phyloP scores from a whole-genome alignment of 2,888 invertebrate species.

The Ophraella communa region DNA sequence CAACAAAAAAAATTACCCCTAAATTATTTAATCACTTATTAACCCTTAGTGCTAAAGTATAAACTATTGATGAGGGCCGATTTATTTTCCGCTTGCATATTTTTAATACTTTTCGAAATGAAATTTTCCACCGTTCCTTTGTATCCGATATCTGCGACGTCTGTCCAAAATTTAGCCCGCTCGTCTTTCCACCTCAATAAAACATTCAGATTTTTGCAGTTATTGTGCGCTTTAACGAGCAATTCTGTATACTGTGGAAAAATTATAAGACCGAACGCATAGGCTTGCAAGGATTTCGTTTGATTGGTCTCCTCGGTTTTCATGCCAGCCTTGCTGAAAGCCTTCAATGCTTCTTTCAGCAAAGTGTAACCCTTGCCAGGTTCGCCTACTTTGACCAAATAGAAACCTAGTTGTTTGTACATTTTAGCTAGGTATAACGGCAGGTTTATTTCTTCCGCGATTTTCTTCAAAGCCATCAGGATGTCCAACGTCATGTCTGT shows the following conservation, averaged over 20 bases:
- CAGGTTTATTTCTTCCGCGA: constrained; percentile 42
- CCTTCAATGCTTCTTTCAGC: constrained; percentile 49
- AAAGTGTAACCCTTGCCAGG: constrained; percentile 49
- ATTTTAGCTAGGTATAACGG: constrained; percentile 51
- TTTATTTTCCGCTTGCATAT: background rate
- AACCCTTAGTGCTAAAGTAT: too few relatives aligned
- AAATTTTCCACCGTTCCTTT: background rate
- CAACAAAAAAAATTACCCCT: too few relatives aligned
- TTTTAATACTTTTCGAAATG: background rate
- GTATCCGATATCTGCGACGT: background rate
- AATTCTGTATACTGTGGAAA: constrained; percentile 47
- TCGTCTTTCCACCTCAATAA: constrained; percentile 51
- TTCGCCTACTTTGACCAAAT: constrained; percentile 51
- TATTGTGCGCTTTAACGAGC: constrained; percentile 39
- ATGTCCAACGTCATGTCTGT: constrained; percentile 43
- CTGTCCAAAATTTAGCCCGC: constrained; percentile 43
- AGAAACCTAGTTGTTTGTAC: constrained; percentile 54
- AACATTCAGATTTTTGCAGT: constrained; percentile 38
- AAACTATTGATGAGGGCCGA: too few relatives aligned
- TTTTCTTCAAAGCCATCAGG: constrained; percentile 33
- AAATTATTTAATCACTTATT: too few relatives aligned
- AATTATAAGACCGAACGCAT: constrained; percentile 51
- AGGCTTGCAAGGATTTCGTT: constrained; percentile 52
- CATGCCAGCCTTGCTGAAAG: constrained; percentile 45
- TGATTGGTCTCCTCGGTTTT: constrained; percentile 43